Evolutionary conservation across 2,797 vertebrate species (phyloP).

Genomic region (Trachurus trachurus): DNA sequence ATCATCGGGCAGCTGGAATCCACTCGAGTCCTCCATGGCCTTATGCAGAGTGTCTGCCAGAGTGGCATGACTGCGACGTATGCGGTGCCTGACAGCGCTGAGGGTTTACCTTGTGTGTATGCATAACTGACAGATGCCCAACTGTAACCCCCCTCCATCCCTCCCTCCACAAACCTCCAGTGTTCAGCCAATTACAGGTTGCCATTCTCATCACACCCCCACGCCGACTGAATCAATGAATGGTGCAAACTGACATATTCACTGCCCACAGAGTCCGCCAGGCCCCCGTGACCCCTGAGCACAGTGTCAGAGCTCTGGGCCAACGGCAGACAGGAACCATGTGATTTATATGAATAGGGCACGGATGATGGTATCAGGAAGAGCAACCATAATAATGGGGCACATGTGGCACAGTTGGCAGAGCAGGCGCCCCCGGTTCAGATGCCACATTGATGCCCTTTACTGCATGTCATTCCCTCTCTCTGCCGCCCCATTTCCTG

Average conservation of each 20-base stretch:
- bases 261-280: conserved; percentile 15
- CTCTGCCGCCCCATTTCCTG: no score
- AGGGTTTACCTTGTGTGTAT: conserved; percentile 46
- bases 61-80: conserved; percentile 33
- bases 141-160: neutral
- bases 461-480: no score
- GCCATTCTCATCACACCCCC: conserved; percentile 59
- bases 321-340: conserved; percentile 23
- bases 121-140: conserved; percentile 47
- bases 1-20: conserved; percentile 56
- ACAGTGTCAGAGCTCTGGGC: conserved; percentile 30
- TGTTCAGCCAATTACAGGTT: conserved; percentile 65
- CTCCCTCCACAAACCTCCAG: conserved; percentile 1
- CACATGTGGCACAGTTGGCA: no score
- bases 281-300: conserved; percentile 35
- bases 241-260: conserved; percentile 47
- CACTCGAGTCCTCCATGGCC: conserved; percentile 46
- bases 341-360: neutral
- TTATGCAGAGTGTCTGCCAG: conserved; percentile 38
- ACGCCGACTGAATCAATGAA: conserved; percentile 48
- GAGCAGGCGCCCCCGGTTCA: no score
- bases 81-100: conserved; percentile 14
- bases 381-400: conserved; percentile 18
- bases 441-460: no score
- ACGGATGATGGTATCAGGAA: conserved; percentile 2